Evolutionary conservation across 2,797 vertebrate genomes (phyloP), one percentile per base, ranked within the genome.

Genomic region (Brachymystax lenok): DNA sequence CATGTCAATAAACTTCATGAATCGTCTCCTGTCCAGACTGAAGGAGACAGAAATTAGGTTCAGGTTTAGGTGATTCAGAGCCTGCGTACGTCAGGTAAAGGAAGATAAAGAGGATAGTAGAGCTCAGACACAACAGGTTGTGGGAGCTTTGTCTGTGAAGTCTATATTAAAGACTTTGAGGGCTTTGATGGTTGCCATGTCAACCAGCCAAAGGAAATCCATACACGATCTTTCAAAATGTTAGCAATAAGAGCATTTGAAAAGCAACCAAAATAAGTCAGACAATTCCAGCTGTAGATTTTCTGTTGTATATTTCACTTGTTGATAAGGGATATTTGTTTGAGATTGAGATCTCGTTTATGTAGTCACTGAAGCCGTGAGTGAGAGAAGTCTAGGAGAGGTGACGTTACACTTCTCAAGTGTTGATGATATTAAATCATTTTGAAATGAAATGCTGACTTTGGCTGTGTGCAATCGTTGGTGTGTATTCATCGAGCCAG

Each of bases 131-230:
- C 21, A 61, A 61, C n/a, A 21, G 59, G 59, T 21, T 61, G 59
- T 24, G 21, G 59, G 59, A 19, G 59, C 21, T 61, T n/a, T 61
- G 56, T 61, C 59, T 61, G 17, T 61, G 59, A 61, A 61, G 59
- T 61, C n/a, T 19, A 21, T 24, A 61, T 61, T 21, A 19, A 21
- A 61, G 12, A 21, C 59, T 21, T 61, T 17, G n/a, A 61, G 59
- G 21, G 6, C 59, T 24, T 61, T 21, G 59, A 61, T 61, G 59
- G 59, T 61, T 61, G 59, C 59, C 59, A 61, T 19, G n/a, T 61
- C 59, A 61, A 61, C 59, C 59, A 61, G 59, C n/a, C 59, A 61
- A 61, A 61, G 59, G 59, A 61, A 61, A 61, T 61, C 59, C 59
- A 61, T 61, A 61, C 59, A 61, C 24, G n/a, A 61, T 61, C 59